Evolutionary conservation across 37 sponge, comb jelly and placozoan genomes (phyloP).

Genomic region (Spongilla lacustris): DNA sequence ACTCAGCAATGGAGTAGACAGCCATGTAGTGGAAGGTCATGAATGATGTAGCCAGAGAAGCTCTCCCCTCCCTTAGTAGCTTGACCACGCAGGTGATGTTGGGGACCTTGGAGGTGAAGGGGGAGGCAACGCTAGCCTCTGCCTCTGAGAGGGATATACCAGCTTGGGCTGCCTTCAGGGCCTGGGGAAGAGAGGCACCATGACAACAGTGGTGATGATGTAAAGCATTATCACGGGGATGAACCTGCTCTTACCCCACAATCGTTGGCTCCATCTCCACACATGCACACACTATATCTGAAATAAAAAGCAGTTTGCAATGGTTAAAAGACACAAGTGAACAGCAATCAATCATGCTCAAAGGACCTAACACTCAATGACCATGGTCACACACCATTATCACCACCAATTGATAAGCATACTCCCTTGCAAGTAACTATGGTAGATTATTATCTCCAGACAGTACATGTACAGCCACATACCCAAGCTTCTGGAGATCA

Average conservation of each 20-base stretch:
- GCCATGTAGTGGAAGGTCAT: conserved; percentile 88
- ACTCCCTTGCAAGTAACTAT: conserved; percentile 81
- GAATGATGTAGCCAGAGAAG: conserved; percentile 81
- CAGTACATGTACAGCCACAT: neutral
- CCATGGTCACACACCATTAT: neutral
- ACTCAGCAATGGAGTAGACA: conserved; percentile 81
- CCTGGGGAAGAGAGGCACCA: conserved; percentile 14
- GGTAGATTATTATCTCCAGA: no score
- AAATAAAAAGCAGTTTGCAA: no score
- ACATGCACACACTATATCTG: conserved; percentile 89
- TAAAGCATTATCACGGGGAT: no score
- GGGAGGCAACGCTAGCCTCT: conserved; percentile 1
- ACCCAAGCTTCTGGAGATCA: conserved; percentile 71
- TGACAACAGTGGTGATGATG: no score
- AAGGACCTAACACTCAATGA: no score
- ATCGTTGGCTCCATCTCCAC: conserved; percentile 99
- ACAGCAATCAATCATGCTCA: neutral
- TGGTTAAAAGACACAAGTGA: no score
- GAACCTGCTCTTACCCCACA: conserved; percentile 77
- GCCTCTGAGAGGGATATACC: conserved; percentile 54
- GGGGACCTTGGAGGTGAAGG: conserved; percentile 68
- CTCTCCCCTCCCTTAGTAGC: conserved; percentile 78
- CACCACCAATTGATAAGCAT: neutral
- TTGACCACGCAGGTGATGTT: conserved; percentile 64
- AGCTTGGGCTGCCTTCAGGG: conserved; percentile 82